These are phyloP conservation scores for Patiria miniata DNA, from an alignment of 35 echinoderm and acorn worm species.

Conservation along the genomic window DNA sequence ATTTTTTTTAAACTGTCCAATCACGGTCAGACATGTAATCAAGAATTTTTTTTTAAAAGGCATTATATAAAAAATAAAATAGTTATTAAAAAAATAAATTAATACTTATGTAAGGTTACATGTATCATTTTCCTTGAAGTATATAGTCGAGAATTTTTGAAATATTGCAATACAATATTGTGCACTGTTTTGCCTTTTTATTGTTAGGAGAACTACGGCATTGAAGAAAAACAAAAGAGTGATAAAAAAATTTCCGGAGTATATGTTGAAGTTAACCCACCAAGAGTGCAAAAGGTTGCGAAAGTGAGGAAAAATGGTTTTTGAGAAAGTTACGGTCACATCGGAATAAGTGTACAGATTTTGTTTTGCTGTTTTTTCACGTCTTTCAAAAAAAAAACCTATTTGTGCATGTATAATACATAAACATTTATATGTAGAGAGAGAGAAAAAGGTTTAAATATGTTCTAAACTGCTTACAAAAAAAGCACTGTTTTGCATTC, in stretches of 20 bases:
- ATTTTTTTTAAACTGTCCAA: slow-evolving; percentile 15
- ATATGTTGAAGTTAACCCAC: slow-evolving; percentile 16
- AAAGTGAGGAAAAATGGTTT: background rate
- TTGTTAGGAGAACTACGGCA: background rate
- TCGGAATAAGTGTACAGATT: background rate
- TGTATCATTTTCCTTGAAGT: slow-evolving; percentile 17
- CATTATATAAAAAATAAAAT: background rate
- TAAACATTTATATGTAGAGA: too few relatives aligned
- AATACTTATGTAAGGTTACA: background rate
- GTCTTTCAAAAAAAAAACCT: slow-evolving; percentile 22
- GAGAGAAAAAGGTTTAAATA: too few relatives aligned
- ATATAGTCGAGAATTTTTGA: slow-evolving; percentile 4
- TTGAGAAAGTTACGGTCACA: background rate
- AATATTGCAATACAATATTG: slow-evolving; percentile 1
- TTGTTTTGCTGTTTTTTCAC: background rate
- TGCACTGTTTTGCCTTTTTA: slow-evolving; percentile 14
- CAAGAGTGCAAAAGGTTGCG: background rate
- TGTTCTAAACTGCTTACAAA: too few relatives aligned
- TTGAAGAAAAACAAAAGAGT: background rate
- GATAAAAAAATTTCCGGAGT: background rate
- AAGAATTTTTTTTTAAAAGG: background rate
- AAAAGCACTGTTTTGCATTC: too few relatives aligned
- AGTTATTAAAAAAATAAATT: background rate
- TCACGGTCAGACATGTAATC: slow-evolving; percentile 18
- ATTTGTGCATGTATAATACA: background rate